Base-by-base conservation (phyloP, 2,113 vertebrate genomes). In the Geococcyx californianus region DNA sequence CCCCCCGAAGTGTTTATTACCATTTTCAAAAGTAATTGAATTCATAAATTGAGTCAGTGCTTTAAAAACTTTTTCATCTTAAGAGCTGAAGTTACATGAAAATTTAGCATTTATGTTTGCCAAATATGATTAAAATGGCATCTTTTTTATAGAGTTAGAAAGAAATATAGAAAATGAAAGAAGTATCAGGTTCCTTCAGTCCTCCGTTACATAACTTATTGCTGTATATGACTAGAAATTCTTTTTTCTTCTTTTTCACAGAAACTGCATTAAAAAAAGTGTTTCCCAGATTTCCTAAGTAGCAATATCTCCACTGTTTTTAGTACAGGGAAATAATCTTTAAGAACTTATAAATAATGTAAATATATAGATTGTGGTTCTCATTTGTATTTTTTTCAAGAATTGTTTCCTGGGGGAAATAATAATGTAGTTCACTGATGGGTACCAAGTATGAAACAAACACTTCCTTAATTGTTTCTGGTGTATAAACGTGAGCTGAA, bases 391-490 rank as follows among this genome's bases (percentile, higher is more conserved):
- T 49, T 36, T 69, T 24, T 19, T n/a, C 13, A 6, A 78, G 63
- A 45, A 75, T 40, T 82, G 20, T 92, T 92, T 92, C 83, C 83
- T 95, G 47, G 19, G 55, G 55, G 21, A 82, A 95, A 76, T 88
- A 94, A 94, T 85, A 91, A 58, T 79, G 58, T 63, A 74, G 70
- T 75, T 86, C 70, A 78, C 20, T 78, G 76, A 78, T 90, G 36
- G 23, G 33, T 77, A 89, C 10, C 40, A 56, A 69, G 64, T 62
- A 94, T 87, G 82, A 91, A 94, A 88, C 1, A 5, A 77, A 93
- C 40, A 8, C 17, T 72, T 67, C 29, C 40, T 85, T 94, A 96
- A 92, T 86, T 84, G 49, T 92, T 97, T 93, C 36, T 89, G 45
- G 26, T 33, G 31, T 62, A 52, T 42, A 87, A 94, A 73, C 0